Evolutionary conservation across 2,888 invertebrate genomes (phyloP), one percentile per base, ranked within the genome.

Genomic region (Blera fallax): DNA sequence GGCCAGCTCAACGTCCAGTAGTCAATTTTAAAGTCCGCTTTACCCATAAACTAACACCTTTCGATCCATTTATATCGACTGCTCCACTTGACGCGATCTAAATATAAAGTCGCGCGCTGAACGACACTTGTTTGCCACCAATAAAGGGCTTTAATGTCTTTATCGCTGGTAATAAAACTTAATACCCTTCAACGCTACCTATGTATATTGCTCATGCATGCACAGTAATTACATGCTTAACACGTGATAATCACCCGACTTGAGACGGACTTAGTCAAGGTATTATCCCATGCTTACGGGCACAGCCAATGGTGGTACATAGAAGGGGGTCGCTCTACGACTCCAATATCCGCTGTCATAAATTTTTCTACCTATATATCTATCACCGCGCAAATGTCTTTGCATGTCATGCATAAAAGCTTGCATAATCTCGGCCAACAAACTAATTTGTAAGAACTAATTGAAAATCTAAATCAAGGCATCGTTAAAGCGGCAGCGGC

Each of bases 401-500:
- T 3, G n/a, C 2, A 14, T 48, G 32, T 16, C 29, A 45, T 73
- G 64, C 58, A 58, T 40, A 45, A 52, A 58, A 43, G 29, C 72
- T 83, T 83, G 37, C 83, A 83, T 37, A 79, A 78, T 45, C 10
- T 5, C 52, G 45, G 29, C 69, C 67, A 48, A 48, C 45, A 48
- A 45, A 65, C 83, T 65, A 73, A 77, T 82, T 77, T 82, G 72
- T 65, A 21, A n/a, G 65, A 56, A 62, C 79, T 67, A 78, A 83
- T 79, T 83, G 73, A 65, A 65, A 79, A 73, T 78, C 78, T 78
- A 78, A 83, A 78, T 83, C 83, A 73, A 73, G 54, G 64, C 72
- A 45, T 78, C 67, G 56, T 82, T 69, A 81, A 29, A 76, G 21
- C 14, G n/a, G n/a, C 1, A 3, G 5, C 2, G 5, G n/a, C 62